Percentiles rank a stretch among this genome's conserved stretches.
These are phyloP conservation scores for Zaprionus kolodkinae DNA, from an alignment of 1,140 invertebrate genomes.

Conservation along the genomic window DNA sequence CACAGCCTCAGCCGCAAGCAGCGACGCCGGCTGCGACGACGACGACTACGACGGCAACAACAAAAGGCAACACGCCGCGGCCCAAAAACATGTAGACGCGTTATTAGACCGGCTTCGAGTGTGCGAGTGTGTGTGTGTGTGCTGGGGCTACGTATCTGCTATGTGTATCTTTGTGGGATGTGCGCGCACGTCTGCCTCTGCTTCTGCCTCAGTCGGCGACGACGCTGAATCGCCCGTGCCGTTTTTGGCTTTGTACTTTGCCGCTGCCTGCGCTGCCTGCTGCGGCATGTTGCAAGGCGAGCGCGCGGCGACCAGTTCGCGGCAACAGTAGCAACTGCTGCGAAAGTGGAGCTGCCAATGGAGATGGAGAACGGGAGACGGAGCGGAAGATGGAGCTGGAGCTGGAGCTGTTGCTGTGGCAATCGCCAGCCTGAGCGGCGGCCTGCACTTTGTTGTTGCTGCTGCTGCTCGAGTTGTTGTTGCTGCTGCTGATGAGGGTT, in stretches of 20 bases:
- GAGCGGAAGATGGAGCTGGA: background rate
- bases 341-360: slow-evolving; percentile 1
- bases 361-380: background rate
- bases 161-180: slow-evolving; percentile 57
- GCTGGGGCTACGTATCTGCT: slow-evolving; percentile 22
- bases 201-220: slow-evolving; percentile 3
- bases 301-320: slow-evolving; percentile 21
- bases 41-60: slow-evolving; percentile 52
- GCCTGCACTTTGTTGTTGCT: slow-evolving; percentile 76
- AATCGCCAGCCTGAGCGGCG: slow-evolving; percentile 67
- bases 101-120: slow-evolving; percentile 70
- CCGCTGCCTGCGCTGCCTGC: slow-evolving; percentile 61
- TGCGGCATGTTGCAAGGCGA: slow-evolving; percentile 81
- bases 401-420: slow-evolving; percentile 15
- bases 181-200: slow-evolving; percentile 74
- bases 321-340: slow-evolving; percentile 10
- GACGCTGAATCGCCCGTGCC: slow-evolving; percentile 82
- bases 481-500: slow-evolving; percentile 72
- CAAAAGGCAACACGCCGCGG: slow-evolving; percentile 62
- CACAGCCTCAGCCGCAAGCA: slow-evolving; percentile 55
- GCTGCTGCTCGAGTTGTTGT: slow-evolving; percentile 36
- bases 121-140: slow-evolving; percentile 23
- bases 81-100: slow-evolving; percentile 66
- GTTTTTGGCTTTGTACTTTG: slow-evolving; percentile 83
- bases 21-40: slow-evolving; percentile 33